Base-by-base conservation (phyloP, 2,113 vertebrate species). In the Blennius ocellaris region DNA sequence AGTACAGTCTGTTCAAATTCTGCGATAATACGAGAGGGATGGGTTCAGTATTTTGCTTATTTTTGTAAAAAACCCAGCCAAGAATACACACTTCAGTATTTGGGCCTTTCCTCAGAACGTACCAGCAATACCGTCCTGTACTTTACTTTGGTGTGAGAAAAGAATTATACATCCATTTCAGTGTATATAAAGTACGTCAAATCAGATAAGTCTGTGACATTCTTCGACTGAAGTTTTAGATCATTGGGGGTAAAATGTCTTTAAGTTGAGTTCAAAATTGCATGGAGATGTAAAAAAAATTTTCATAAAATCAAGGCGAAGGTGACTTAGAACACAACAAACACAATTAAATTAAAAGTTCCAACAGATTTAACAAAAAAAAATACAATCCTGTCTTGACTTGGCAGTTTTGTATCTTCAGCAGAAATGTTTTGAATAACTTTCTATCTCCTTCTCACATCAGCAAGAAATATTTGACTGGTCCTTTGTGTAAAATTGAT, bases 1-100 rank as follows among this genome's bases (percentile, higher is more conserved):
- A 30, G 21, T 30, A 30, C 69, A 63, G 36, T 12, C 53, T 69
- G 41, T 65, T 63, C 44, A 45, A 49, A 37, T 14, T 16, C 11
- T 12, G 49, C 52, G 49, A 73, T 79, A 54, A 55, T 1, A 48
- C 6, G 17, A 30, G 50, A 69, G 36, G 16, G 11, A 37, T 6
- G 39, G 10, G 44, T 30, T 43, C 2, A 6, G 8, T 45, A 44
- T 49, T 56, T 50, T 44, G 15, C 2, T 3, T 9, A 1, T 36
- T 70, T 38, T 51, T 45, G 21, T 9, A 36, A 36, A 37, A 36
- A 37, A 21, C n/a, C 8, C 6, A 21, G 49, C 43, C 5, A 6
- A 30, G 5, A 14, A 17, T 14, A 37, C 40, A 15, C 21, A 30
- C 21, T 48, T 6, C 12, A 15, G 45, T 16, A 40, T 39, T 36